Evolutionary conservation across 2,888 invertebrate genomes (phyloP).

Genomic region (Hermaeophaga mercurialis): DNA sequence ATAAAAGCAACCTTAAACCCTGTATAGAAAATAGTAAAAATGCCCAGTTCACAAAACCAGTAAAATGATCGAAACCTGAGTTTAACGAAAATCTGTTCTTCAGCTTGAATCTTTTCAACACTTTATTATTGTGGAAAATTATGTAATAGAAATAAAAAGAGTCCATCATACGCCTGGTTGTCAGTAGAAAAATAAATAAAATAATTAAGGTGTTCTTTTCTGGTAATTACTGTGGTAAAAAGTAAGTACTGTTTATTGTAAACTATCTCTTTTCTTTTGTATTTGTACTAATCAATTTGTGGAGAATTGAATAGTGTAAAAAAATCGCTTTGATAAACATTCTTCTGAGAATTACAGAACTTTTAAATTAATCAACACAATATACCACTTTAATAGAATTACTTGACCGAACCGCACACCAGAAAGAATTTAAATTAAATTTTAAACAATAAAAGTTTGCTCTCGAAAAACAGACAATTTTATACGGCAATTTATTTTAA

Average conservation of each 20-base stretch:
- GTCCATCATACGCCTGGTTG: too few species aligned
- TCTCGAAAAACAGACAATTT: too few species aligned
- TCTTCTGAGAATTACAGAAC: neutral
- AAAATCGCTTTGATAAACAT: neutral
- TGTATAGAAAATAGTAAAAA: slow-evolving; percentile 83
- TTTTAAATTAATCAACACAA: neutral
- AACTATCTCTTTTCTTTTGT: too few species aligned
- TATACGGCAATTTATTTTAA: too few species aligned
- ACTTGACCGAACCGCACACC: neutral
- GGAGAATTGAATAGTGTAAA: neutral
- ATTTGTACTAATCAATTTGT: too few species aligned
- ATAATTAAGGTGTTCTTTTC: too few species aligned
- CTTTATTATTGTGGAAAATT: too few species aligned
- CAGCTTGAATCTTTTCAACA: slow-evolving; percentile 84
- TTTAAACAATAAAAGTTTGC: too few species aligned
- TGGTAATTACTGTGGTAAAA: too few species aligned
- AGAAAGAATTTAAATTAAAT: neutral
- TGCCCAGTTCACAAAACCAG: slow-evolving; percentile 91
- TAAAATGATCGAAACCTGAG: slow-evolving; percentile 85
- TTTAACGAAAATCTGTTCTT: slow-evolving; percentile 91
- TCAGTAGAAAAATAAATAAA: too few species aligned
- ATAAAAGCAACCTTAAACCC: slow-evolving; percentile 81
- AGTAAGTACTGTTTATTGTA: too few species aligned
- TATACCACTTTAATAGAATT: neutral
- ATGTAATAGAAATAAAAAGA: too few species aligned